Evolutionary conservation across 2,888 invertebrate species (phyloP).

Genomic region (Hyles lineata): DNA sequence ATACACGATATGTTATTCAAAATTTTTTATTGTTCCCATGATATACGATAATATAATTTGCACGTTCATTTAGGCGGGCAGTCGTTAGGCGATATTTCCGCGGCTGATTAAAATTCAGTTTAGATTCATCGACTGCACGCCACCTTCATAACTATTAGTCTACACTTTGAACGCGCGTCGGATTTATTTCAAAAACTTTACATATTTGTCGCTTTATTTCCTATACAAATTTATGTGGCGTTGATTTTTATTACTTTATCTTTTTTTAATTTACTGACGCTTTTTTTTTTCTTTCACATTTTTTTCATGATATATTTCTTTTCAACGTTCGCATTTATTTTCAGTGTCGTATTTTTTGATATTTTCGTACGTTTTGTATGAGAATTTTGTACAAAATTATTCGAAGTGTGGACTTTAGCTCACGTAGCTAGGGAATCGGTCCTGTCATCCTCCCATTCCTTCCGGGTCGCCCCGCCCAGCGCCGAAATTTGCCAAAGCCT

Average conservation of each 20-base stretch:
- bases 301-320: conserved; percentile 27
- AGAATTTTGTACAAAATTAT: conserved; percentile 38
- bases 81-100: conserved; percentile 59
- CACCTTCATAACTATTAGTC: conserved; percentile 60
- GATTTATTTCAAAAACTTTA: conserved; percentile 33
- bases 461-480: conserved; percentile 82
- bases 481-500: conserved; percentile 74
- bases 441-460: conserved; percentile 59
- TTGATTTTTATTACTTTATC: conserved; percentile 33
- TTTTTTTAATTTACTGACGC: conserved; percentile 33
- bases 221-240: conserved; percentile 32
- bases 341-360: conserved; percentile 23
- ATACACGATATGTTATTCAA: conserved; percentile 60
- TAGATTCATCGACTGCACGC: conserved; percentile 72
- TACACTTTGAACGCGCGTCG: conserved; percentile 70
- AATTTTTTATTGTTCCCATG: conserved; percentile 57
- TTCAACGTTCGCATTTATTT: background rate
- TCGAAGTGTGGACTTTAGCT: conserved; percentile 75
- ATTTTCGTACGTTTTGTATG: conserved; percentile 17
- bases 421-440: conserved; percentile 72
- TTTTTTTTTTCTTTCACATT: conserved; percentile 27
- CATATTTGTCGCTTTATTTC: conserved; percentile 28
- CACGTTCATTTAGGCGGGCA: conserved; percentile 74
- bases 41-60: conserved; percentile 61
- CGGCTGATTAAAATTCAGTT: conserved; percentile 42